Conservation (phyloP, 1,140 invertebrate genomes). For the Dreissena polymorpha region DNA sequence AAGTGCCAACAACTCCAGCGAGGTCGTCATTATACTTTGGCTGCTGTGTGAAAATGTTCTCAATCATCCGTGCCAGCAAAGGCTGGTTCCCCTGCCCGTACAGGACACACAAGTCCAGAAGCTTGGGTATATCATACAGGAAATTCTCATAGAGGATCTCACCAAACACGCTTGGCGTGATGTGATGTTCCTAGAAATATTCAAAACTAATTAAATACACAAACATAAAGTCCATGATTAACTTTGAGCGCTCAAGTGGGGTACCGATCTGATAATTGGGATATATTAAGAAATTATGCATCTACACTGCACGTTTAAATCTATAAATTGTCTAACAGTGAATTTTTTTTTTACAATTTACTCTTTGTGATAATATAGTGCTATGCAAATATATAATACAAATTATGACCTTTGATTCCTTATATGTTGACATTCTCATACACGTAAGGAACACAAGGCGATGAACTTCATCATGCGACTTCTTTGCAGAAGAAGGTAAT, state of each 20-base stretch:
- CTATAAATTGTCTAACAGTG: too few relatives aligned
- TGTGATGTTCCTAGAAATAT: slow-evolving; percentile 82
- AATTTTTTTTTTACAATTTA: too few relatives aligned
- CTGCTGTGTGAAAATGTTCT: slow-evolving; percentile 85
- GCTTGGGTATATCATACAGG: slow-evolving; percentile 89
- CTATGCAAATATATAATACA: too few relatives aligned
- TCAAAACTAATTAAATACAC: slow-evolving; percentile 34
- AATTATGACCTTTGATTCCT: slow-evolving; percentile 84
- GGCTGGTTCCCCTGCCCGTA: slow-evolving; percentile 85
- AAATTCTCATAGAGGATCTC: slow-evolving; percentile 89
- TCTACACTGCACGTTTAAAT: too few relatives aligned
- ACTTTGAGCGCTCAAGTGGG: not conserved
- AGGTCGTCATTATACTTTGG: slow-evolving; percentile 87
- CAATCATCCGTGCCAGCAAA: slow-evolving; percentile 84
- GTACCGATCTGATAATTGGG: not conserved
- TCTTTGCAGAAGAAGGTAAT: slow-evolving; percentile 78
- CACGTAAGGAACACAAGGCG: slow-evolving; percentile 85
- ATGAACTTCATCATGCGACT: slow-evolving; percentile 82
- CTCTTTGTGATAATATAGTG: too few relatives aligned
- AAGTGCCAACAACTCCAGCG: slow-evolving; percentile 80
- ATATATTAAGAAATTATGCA: not conserved
- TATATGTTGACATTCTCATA: slow-evolving; percentile 87
- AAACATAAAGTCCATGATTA: not conserved
- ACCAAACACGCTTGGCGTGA: slow-evolving; percentile 84
- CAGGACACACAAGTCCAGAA: slow-evolving; percentile 88